Base-by-base conservation (phyloP, 1,140 invertebrate species). In the Zaprionus kolodkinae region DNA sequence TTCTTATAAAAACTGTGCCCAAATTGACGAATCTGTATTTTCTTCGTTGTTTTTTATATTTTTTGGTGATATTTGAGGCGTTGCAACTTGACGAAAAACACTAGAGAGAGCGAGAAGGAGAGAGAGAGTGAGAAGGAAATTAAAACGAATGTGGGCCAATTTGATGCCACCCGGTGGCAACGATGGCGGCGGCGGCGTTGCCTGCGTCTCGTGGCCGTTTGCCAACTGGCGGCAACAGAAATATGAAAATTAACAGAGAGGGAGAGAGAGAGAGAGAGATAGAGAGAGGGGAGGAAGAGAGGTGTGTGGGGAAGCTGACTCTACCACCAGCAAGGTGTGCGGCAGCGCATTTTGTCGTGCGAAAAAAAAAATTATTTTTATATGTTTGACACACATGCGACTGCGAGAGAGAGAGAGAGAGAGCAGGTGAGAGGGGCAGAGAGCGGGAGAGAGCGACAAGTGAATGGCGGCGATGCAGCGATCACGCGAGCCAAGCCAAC, bases 161-260 rank as follows among this genome's bases (percentile, higher is more conserved):
- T 87, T 62, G 68, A 79, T 86, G 82, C 82, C 83, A 86, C 82
- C 83, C 83, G 76, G 83, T 68, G 73, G 81, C 73, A 78, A 27
- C 33, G 12, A 11, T 35, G 25, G 35, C 21, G 11, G 4, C 43
- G 11, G 43, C 38, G 12, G 10, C 33, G 33, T 35, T 9, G 33
- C 33, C 33, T 35, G 33, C 33, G 33, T 81, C 71, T 85, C 79
- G 67, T 84, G 81, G 81, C 81, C 67, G 70, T 40, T 62, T 85
- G 81, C 81, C 81, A 84, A 76, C 72, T 75, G 77, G 61, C 60
- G 25, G 71, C 30, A 55, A 30, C 59, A 67, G 56, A 74, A 66
- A 78, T 54, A 85, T 78, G 67, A 78, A 78, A 86, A 69, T 81
- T 68, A 74, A 70, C 82, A 81, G 59, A 45, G 54, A 17, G 33